Percentiles rank a stretch among this genome's conserved stretches.
phyloP scores from a whole-genome alignment of 2,113 vertebrate species.

The Furnarius figulus region DNA sequence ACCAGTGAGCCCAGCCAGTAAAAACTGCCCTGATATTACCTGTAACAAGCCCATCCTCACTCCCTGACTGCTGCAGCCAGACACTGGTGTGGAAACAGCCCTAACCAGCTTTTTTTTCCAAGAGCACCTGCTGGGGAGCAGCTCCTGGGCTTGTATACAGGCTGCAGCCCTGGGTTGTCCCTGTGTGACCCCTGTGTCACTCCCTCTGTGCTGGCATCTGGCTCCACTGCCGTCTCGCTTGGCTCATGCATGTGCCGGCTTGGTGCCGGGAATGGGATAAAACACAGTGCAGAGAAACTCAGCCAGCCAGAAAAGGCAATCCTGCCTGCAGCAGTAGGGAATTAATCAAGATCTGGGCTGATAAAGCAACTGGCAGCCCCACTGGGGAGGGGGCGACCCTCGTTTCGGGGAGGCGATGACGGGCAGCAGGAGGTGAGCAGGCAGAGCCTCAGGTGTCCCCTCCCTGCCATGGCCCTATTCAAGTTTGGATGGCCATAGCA shows the following conservation, averaged over 20 bases:
- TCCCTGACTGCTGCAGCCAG: neutral
- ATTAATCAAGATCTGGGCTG: neutral
- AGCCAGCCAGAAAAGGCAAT: neutral
- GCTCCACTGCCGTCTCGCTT: fast-evolving
- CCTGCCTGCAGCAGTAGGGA: neutral
- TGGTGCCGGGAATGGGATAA: neutral
- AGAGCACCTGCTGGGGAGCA: neutral
- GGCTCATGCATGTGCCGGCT: fast-evolving
- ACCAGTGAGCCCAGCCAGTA: neutral
- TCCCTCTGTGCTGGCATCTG: neutral
- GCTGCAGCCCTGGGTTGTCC: neutral
- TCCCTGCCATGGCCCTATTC: neutral
- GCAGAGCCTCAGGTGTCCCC: neutral
- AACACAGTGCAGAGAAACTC: neutral
- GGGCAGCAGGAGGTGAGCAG: neutral
- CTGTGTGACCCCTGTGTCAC: neutral
- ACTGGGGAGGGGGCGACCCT: neutral
- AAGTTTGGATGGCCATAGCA: fast-evolving
- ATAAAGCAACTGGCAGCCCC: neutral
- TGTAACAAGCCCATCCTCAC: fast-evolving
- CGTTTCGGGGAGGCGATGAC: fast-evolving
- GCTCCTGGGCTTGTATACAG: neutral
- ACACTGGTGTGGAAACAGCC: neutral
- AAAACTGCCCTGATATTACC: neutral
- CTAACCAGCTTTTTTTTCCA: neutral